Base-by-base conservation (phyloP, 2,888 invertebrate genomes). In the Parasteatoda lunata region DNA sequence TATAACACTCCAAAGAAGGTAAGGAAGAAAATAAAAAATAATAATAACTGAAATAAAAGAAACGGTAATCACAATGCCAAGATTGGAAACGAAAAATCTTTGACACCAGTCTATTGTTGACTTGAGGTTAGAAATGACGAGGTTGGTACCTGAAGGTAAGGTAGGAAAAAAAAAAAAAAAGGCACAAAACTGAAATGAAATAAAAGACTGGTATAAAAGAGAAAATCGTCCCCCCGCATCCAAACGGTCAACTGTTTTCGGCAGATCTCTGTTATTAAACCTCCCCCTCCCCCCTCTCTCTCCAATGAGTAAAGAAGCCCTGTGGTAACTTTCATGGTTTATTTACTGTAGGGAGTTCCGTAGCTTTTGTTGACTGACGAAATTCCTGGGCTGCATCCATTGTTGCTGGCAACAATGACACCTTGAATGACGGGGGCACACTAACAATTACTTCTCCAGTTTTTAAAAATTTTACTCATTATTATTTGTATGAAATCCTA, bases 231-330 rank as follows among this genome's bases (percentile, higher is more conserved):
- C 30, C 77, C 65, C 79, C 54, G 54, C 72, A 84, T 85, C 79
- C 73, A 73, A 86, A 76, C 80, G 80, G 76, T 86, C 85, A 80
- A 86, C 76, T 86, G 85, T 86, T 86, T 86, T 80, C 85, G 80
- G 71, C 85, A 81, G 85, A 5, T 86, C 80, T 54, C 80, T 86
- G 72, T 86, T 86, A 86, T 80, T 86, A 86, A 80, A 52, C 51
- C 51, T 52, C 59, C 52, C 59, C 52, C 69, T 72, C 15, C 59
- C 9, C 69, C 48, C 75, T 49, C 48, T 30, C 11, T 9, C 13
- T 59, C 11, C 64, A n/a, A 64, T 13, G 11, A 11, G 64, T 64
- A 13, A 64, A 64, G 64, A 11, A n/a, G n/a, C 64, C 11, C n/a
- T 9, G 68, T 9, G 7, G 68, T 30, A 68, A 30, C 78, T 86